These are phyloP conservation scores for Drosophila mercatorum DNA, from an alignment of 2,888 invertebrate species.

Conservation along the genomic window DNA sequence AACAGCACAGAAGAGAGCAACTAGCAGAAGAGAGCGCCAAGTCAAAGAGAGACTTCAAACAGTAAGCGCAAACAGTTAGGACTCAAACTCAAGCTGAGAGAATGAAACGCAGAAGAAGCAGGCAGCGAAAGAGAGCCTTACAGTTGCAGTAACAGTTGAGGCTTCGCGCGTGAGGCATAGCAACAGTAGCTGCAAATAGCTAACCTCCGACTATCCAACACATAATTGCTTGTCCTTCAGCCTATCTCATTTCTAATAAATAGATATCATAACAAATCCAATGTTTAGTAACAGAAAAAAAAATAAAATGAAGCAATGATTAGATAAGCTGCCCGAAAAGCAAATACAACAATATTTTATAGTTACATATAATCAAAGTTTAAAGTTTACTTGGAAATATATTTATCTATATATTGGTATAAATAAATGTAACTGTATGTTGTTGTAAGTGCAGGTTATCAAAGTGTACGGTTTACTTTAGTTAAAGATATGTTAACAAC, in stretches of 20 bases:
- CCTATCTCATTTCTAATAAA: conserved; percentile 30
- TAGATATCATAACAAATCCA: conserved; percentile 23
- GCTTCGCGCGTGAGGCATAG: neutral
- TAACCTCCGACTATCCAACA: conserved; percentile 19
- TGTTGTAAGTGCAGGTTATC: neutral
- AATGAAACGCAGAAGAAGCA: neutral
- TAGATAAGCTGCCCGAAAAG: conserved; percentile 32
- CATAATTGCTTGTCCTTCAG: conserved; percentile 22
- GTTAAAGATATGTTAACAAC: neutral
- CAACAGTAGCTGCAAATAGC: conserved; percentile 30
- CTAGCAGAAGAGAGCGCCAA: neutral
- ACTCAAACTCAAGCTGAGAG: neutral
- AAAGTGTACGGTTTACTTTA: neutral
- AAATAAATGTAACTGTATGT: neutral
- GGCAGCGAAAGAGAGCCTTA: neutral
- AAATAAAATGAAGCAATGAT: conserved; percentile 24
- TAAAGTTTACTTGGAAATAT: neutral
- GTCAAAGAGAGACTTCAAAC: conserved; percentile 12
- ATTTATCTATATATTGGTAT: neutral
- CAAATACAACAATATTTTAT: conserved; percentile 2
- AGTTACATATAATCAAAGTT: conserved; percentile 2
- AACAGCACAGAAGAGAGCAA: neutral
- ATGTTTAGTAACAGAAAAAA: neutral
- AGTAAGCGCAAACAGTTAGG: conserved; percentile 28
- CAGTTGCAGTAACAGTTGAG: neutral